Evolutionary conservation across 1,140 invertebrate species (phyloP).

Genomic region (Drosophila kohkoa): DNA sequence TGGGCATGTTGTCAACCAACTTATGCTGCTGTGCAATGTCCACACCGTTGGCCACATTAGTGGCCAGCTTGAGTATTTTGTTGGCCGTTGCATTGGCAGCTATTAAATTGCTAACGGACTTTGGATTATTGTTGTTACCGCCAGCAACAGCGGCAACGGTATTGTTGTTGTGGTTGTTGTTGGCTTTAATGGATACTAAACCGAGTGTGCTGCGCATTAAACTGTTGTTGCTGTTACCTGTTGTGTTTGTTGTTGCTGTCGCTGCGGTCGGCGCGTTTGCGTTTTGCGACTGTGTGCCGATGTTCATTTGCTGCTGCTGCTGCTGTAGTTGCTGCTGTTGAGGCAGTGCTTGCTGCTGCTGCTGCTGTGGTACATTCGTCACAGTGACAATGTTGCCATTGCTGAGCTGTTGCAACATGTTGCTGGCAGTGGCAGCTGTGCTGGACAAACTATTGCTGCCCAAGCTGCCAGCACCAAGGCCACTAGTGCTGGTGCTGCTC

Average conservation of each 20-base stretch:
- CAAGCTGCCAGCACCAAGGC: conserved; percentile 61
- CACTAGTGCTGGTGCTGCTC: conserved; percentile 77
- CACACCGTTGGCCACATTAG: conserved; percentile 75
- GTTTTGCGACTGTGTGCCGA: conserved; percentile 46
- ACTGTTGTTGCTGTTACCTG: conserved; percentile 84
- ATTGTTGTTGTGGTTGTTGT: conserved; percentile 53
- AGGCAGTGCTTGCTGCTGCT: conserved; percentile 31
- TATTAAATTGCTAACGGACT: conserved; percentile 80
- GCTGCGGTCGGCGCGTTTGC: conserved; percentile 22
- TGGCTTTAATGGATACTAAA: conserved; percentile 84
- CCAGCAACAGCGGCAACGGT: conserved; percentile 39
- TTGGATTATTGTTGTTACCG: conserved; percentile 49
- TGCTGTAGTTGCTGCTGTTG: conserved; percentile 73
- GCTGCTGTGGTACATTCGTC: conserved; percentile 66
- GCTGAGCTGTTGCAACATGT: conserved; percentile 72
- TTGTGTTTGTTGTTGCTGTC: conserved; percentile 68
- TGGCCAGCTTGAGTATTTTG: conserved; percentile 82
- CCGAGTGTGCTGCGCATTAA: conserved; percentile 83
- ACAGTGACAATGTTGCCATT: conserved; percentile 69
- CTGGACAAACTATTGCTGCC: conserved; percentile 63
- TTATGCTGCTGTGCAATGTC: conserved; percentile 71
- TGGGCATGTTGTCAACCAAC: conserved; percentile 54
- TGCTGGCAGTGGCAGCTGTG: conserved; percentile 46
- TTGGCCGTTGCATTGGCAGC: conserved; percentile 81
- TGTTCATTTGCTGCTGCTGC: conserved; percentile 57